Base-by-base conservation (phyloP, 2,797 vertebrate genomes). In the Aldrovandia affinis region DNA sequence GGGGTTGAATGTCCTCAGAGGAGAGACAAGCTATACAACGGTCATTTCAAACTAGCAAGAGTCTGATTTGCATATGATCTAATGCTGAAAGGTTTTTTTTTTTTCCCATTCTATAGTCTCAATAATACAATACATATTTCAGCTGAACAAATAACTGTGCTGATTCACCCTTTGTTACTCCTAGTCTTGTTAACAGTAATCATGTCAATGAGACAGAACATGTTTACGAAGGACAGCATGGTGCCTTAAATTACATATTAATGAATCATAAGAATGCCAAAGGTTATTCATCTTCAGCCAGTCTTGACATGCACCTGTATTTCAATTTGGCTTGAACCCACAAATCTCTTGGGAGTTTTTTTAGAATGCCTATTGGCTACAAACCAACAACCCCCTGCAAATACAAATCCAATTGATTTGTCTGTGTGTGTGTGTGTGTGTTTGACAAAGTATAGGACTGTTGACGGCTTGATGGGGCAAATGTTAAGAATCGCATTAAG, bases 251-350 rank as follows among this genome's bases (percentile, higher is more conserved):
- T n/a, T 30, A 0, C 28, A 14, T 65, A 25, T 63, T 63, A 12
- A 65, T 61, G 6, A 65, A 65, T 70, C 3, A 33, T 70, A 39
- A 39, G 36, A 86, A 65, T 47, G n/a, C 14, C 70, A 54, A 22
- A 59, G 63, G 63, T 22, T 39, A 36, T 70, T 70, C 33, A 70
- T 70, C 14, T 70, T 70, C 68, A 39, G 33, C 83, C 79, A 82
- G 61, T 85, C 81, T 63, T 80, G 47, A 79, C 86, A 85, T 47
- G 85, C 86, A 89, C 86, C 85, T 88, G 86, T 77, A 86, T 84
- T 81, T 88, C 36, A 81, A 54, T 86, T 73, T 81, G 83, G 82
- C 83, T 89, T 89, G 86, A 88, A 82, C 87, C 18, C 18, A 20
- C 15, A 70, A n/a, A 39, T 61, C 25, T 65, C 63, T 65, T 65